Evolutionary conservation across 2,888 invertebrate species (phyloP), one percentile per base, ranked within the genome.

Genomic region (Lasioglossum pauxillum): DNA sequence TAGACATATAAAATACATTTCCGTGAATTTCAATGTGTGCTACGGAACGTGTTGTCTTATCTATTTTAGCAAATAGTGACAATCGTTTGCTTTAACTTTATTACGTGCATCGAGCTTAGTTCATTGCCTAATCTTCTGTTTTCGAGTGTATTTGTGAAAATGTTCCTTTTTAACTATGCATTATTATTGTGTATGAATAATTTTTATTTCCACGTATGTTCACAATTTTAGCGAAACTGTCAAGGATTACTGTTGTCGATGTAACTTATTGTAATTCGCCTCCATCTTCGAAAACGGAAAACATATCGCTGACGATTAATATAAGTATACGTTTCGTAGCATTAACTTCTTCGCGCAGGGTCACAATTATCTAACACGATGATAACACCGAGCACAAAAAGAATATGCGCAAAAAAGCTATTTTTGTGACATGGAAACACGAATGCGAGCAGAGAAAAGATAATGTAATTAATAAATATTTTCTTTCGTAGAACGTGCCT

Each of bases 311-410:
- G n/a, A 75, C 53, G 77, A 85, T 75, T 64, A 72, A 87, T 69
- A 73, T n/a, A 44, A 44, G 44, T 4, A 64, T 80, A 53, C 41
- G 31, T 69, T 69, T 77, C 78, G 64, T 79, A 38, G 67, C 53
- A 77, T 78, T 78, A 82, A 88, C 64, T 41, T 53, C 38, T 44
- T 31, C 64, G 41, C 57, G 46, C 57, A 75, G 78, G 82, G 89
- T 90, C 88, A 90, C 71, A 84, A 90, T 90, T 90, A 90, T 90
- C 88, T 88, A 86, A 88, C 75, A 46, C 53, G 23, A 16, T 5
- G 89, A 90, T 90, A 90, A 90, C 88, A 88, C 77, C 80, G 46
- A 60, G 44, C 38, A 23, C 16, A 19, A 38, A 41, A 67, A 74
- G 46, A 75, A 82, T 76, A 87, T 38, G 38, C 49, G 71, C 72